Evolutionary conservation across 1,140 invertebrate genomes (phyloP), one percentile per base, ranked within the genome.

Genomic region (Bactericera cockerelli): DNA sequence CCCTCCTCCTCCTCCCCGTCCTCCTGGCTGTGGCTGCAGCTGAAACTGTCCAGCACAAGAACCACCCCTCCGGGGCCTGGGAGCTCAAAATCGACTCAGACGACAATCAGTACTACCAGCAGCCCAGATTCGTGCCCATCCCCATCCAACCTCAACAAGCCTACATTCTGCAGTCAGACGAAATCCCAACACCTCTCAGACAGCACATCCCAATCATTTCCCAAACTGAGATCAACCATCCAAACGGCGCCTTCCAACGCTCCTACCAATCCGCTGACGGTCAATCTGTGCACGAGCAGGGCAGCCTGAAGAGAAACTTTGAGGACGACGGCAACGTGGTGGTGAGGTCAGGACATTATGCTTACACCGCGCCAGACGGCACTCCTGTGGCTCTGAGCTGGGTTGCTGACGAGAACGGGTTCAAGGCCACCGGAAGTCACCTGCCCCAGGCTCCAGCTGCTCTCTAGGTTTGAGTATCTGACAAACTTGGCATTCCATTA

Each of bases 291-390:
- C 6, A 16, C 22, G 42, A 49, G 22, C n/a, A 49, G 19, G 88
- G 87, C 58, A 88, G 79, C 74, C 71, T 89, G 58, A 89, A 84
- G 70, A 77, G 77, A 60, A 72, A 84, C 14, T 81, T 79, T 1
- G 79, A 80, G n/a, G 76, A 77, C 16, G 75, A 78, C 26, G 74
- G 78, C 63, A 77, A 77, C 61, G 79, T 83, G 22, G 74, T 89
- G 36, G 85, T 88, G 0, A 86, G 89, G 69, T 79, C 86, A 64
- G 89, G 88, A 59, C 65, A 64, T 6, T 68, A 63, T 69, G 78
- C 79, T 2, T 89, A 88, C 69, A 83, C 81, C 1, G 79, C 83
- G 21, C 83, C 84, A 10, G 84, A 88, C 60, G 86, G 86, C 22
- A 75, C 80, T 36, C 76, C 78, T 4, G 82, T 87, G 58, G 71